Evolutionary conservation across 2,113 vertebrate species (phyloP), one percentile per base, ranked within the genome.

Genomic region (Cyprinodon tularosa): DNA sequence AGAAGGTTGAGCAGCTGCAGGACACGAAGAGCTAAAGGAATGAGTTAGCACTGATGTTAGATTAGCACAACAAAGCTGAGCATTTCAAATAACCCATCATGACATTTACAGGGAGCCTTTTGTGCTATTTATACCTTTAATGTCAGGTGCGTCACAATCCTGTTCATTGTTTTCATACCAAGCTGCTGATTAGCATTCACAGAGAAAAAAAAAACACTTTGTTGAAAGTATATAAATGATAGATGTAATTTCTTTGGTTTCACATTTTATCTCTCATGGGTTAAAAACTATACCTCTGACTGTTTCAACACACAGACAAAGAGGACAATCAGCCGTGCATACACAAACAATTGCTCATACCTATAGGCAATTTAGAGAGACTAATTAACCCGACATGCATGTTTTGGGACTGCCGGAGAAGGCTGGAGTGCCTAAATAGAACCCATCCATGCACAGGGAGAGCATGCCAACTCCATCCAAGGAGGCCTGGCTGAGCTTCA

Each of bases 1-100:
- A n/a, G 57, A 10, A 20, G 38, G 39, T 71, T 29, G 36, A 11
- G 1, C 38, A 63, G 67, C 42, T 66, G 64, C 45, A 63, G 62
- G 40, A 75, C 37, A 22, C 61, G 12, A 61, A 69, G 39, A 42
- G 42, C 62, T 1, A 38, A 36, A 38, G 63, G 17, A 70, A 59
- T 44, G 57, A 62, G 53, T 74, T 38, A 44, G 53, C 38, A 40
- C 48, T 42, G 48, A 72, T 64, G 36, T 29, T 36, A 40, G 48
- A 68, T 45, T 45, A 72, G 48, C 12, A 40, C 8, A 9, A 48
- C 40, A 37, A 12, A 68, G 64, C 9, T 11, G 1, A 47, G 48
- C 17, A 0, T 50, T 39, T 50, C 44, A 37, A 72, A 40, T 73
- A 50, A 68, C 65, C 13, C 8, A 4, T 57, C 8, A 37, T 2